Conservation (phyloP, 1,140 invertebrate genomes). For the Eurosta solidaginis region DNA sequence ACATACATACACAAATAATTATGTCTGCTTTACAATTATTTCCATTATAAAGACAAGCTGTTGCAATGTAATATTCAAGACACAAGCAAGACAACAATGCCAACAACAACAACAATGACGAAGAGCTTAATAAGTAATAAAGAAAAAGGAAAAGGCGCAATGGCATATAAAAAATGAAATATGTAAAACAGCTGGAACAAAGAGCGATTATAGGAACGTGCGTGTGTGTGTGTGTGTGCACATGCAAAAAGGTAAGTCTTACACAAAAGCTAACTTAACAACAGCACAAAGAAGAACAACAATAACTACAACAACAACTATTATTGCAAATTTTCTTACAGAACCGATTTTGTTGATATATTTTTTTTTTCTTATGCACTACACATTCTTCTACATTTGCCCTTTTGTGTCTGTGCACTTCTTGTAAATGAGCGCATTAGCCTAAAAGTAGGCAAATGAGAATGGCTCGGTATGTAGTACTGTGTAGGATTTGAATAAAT, state of each 20-base stretch:
- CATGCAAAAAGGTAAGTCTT: not conserved
- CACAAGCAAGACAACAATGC: not conserved
- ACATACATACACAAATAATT: conserved; percentile 3
- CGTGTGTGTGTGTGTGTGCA: not conserved
- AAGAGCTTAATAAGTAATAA: conserved; percentile 16
- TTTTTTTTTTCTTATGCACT: not conserved
- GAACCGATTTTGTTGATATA: not conserved
- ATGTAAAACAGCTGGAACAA: not conserved
- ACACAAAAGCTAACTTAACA: not conserved
- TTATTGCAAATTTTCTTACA: conserved; percentile 7
- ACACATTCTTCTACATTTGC: not conserved
- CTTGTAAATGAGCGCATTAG: conserved; percentile 22
- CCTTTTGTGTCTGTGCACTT: conserved; percentile 1
- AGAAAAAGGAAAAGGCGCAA: not conserved
- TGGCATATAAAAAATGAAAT: not conserved
- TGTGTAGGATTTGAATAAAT: not conserved
- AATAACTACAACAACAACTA: not conserved
- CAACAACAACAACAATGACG: conserved; percentile 13
- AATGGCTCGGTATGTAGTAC: no score
- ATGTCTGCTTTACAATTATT: conserved; percentile 26
- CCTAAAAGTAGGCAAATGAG: conserved; percentile 8
- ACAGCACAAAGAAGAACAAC: no score
- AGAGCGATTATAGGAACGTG: no score
- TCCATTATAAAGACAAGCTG: conserved; percentile 28
- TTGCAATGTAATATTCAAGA: not conserved